Base-by-base conservation (phyloP, 2,888 invertebrate species). In the Amorpha juglandis region DNA sequence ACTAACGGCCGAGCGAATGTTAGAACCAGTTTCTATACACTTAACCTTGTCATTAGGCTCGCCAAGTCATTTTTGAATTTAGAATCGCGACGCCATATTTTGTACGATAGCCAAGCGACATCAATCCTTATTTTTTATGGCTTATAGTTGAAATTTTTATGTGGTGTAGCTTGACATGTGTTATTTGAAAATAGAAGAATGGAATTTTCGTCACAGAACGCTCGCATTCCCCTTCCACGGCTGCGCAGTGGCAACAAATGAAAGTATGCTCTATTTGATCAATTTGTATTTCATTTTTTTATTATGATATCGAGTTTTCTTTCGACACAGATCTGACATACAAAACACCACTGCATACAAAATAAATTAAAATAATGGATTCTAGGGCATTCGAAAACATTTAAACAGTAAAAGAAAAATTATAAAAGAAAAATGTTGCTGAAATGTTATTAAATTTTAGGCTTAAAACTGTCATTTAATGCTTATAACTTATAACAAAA, bases 11-110 rank as follows among this genome's bases (percentile, higher is more conserved):
- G 69, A 76, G 79, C 81, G 81, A 83, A 82, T 83, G 80, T 84
- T 84, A 86, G 82, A 88, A 88, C 89, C 86, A 81, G 89, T 87
- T 87, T 82, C 81, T 83, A 84, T 85, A 83, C 81, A 81, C 84
- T 82, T 87, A 88, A 89, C 88, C 89, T 87, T 87, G 89, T 89
- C 89, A 89, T 89, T 89, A 89, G 84, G 83, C 83, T 78, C 80
- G 84, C 80, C 82, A 85, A 84, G 82, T 84, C 81, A 83, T 86
- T 85, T 85, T 87, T 82, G 78, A 85, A 81, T 78, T 81, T 79
- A 76, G 79, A 81, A 81, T 67, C 70, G 58, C 67, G 68, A 69
- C 71, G 79, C 74, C 74, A 68, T 75, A 75, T 71, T 71, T 75
- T 55, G 64, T 52, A 33, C 27, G 11, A 7, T 45, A 0, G 6